These are phyloP conservation scores for Zeus faber DNA, from an alignment of 2,113 vertebrate species.

Conservation along the genomic window DNA sequence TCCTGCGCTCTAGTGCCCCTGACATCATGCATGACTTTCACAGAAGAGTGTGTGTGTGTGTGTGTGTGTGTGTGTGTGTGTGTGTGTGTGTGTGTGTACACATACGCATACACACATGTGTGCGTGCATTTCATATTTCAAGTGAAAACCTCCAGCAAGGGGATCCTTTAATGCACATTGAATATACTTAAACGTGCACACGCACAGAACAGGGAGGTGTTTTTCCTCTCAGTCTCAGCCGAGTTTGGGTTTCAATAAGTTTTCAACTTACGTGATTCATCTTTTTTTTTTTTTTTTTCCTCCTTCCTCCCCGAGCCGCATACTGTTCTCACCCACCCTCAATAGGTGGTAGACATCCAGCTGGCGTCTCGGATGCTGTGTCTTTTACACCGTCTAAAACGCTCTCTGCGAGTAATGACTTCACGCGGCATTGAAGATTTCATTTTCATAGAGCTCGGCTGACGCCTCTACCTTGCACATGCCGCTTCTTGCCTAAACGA, in stretches of 20 bases:
- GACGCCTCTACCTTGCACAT: conserved; percentile 2
- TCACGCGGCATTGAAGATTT: too few species aligned
- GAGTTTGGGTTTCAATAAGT: conserved; percentile 22
- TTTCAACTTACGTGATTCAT: conserved; percentile 22
- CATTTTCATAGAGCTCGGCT: conserved; percentile 22
- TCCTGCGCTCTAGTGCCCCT: too few species aligned
- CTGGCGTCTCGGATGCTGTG: conserved; percentile 41
- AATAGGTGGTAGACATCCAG: conserved; percentile 50
- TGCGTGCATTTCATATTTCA: too few species aligned
- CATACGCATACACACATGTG: too few species aligned
- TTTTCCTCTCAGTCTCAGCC: conserved; percentile 13
- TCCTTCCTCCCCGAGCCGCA: conserved; percentile 8
- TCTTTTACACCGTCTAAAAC: conserved; percentile 21
- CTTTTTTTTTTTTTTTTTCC: conserved; percentile 47
- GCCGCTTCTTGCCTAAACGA: conserved; percentile 30
- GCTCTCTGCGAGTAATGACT: conserved; percentile 24
- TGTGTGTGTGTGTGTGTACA: too few species aligned
- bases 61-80: not conserved
- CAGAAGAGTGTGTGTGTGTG: not conserved
- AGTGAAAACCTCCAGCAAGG: too few species aligned
- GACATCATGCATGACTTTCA: too few species aligned
- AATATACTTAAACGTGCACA: too few species aligned
- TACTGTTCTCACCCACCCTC: conserved; percentile 30
- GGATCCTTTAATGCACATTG: too few species aligned
- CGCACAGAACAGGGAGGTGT: too few species aligned